These are phyloP conservation scores for Elephas maximus DNA, from an alignment of 2,113 vertebrate genomes.

Conservation along the genomic window DNA sequence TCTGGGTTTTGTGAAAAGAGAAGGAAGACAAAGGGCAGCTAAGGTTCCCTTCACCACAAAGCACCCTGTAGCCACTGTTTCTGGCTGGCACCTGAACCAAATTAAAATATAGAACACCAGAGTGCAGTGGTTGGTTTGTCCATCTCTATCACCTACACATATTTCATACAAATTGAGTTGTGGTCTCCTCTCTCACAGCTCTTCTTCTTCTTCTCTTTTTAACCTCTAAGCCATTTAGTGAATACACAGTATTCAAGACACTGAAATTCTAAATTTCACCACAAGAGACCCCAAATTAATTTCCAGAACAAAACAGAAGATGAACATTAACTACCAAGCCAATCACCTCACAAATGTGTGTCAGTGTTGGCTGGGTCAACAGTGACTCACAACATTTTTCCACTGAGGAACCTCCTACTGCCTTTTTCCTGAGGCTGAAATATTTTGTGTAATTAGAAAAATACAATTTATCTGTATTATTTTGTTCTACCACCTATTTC, in stretches of 20 bases:
- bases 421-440: background rate
- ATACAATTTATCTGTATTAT: background rate
- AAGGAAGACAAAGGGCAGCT: slow-evolving; percentile 27
- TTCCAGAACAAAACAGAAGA: background rate
- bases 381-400: background rate
- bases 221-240: background rate
- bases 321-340: background rate
- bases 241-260: background rate
- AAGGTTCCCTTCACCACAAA: background rate
- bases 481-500: background rate
- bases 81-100: background rate
- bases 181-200: background rate
- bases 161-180: accelerated
- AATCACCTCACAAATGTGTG: background rate
- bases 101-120: background rate
- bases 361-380: background rate
- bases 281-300: background rate
- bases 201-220: background rate
- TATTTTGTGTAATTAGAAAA: slow-evolving; percentile 5
- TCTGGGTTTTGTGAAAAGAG: background rate
- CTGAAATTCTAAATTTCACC: background rate
- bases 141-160: accelerated
- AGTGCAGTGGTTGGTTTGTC: background rate
- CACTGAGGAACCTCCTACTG: background rate
- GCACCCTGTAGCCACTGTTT: background rate